Base-by-base conservation (phyloP, 2,888 invertebrate genomes). In the Elegia similella region DNA sequence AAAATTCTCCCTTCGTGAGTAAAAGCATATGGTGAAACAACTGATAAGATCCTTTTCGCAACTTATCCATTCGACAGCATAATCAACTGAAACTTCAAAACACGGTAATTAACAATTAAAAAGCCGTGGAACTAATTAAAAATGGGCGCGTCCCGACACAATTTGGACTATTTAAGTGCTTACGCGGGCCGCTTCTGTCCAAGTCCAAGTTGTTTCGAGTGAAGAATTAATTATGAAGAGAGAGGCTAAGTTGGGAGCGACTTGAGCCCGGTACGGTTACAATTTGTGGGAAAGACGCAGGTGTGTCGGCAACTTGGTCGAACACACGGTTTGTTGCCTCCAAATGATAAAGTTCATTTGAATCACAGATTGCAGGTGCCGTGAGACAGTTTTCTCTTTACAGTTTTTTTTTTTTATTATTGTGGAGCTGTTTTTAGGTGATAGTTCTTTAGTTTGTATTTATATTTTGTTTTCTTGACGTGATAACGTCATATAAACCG, bases 221-320 rank as follows among this genome's bases (percentile, higher is more conserved):
- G 89, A 91, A 90, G 90, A 91, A 91, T 91, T 90, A 91, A 90
- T 91, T 90, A 91, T 89, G 88, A 88, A 87, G 84, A 79, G 75
- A 75, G 78, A 82, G 85, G 78, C 76, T 76, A 86, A 86, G 78
- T 85, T 87, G 72, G 67, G 38, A 38, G 77, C 66, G 78, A 84
- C 82, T 86, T 84, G 82, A 76, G 76, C 86, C 55, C 15, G 53
- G 43, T 23, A 23, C 78, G 80, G 87, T 82, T 84, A 86, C 86
- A 86, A 85, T 88, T 87, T 88, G 90, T 90, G 90, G 89, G 90
- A 89, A 82, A 76, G 84, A 71, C 77, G 80, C 90, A 90, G 90
- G 89, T 90, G 90, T 80, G 83, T 70, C 82, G 64, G 75, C 78
- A 88, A 88, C 84, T 88, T 87, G 76, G 68, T 61, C 69, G 74